Conservation (phyloP, 2,888 invertebrate genomes). For the Lypha dubia region DNA sequence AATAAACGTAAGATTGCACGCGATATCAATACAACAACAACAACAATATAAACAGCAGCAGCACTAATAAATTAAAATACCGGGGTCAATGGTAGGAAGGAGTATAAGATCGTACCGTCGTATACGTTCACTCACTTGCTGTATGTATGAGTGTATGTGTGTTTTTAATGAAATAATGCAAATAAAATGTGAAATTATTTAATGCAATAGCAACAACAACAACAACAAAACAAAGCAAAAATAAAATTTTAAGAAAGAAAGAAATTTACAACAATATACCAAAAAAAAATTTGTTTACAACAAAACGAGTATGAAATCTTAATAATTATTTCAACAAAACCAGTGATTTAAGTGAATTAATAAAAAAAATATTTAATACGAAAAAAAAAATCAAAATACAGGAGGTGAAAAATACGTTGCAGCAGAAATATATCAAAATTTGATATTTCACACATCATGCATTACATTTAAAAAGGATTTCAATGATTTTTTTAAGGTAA, state of each 20-base stretch:
- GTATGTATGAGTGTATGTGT: not conserved
- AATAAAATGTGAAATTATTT: constrained; percentile 69
- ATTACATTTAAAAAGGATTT: constrained; percentile 55
- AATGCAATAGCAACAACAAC: constrained; percentile 37
- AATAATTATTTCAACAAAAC: constrained; percentile 46
- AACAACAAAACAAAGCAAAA: constrained; percentile 27
- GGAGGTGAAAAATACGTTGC: constrained; percentile 27
- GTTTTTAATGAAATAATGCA: constrained; percentile 43
- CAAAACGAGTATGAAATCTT: constrained; percentile 41
- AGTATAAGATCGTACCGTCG: constrained; percentile 69
- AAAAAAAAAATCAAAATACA: not conserved
- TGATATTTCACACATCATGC: constrained; percentile 27
- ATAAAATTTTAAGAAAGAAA: constrained; percentile 19
- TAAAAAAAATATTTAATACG: constrained; percentile 31
- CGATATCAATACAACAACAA: constrained; percentile 72
- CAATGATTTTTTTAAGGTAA: constrained; percentile 63
- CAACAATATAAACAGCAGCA: constrained; percentile 44
- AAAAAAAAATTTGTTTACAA: constrained; percentile 46
- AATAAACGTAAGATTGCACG: constrained; percentile 75
- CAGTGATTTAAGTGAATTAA: constrained; percentile 57
- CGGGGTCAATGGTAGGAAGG: constrained; percentile 73
- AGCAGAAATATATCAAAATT: constrained; percentile 9
- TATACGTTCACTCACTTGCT: constrained; percentile 63
- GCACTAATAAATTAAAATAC: constrained; percentile 60
- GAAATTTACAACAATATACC: constrained; percentile 49